phyloP scores from a whole-genome alignment of 2,113 vertebrate genomes.

The Phalacrocorax pelagicus region DNA sequence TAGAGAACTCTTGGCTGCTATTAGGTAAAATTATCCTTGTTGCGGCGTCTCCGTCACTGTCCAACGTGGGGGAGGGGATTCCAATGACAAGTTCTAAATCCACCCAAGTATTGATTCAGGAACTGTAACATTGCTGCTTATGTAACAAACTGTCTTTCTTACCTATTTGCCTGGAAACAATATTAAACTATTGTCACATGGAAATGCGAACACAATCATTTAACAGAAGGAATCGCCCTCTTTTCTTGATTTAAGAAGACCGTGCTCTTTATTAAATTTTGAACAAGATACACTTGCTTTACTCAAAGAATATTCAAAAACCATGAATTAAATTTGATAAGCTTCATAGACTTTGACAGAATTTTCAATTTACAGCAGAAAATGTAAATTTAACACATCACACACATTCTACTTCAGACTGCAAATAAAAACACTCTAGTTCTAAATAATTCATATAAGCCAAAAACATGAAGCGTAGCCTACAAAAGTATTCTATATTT shows the following conservation, averaged over 20 bases:
- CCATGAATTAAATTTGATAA: not conserved
- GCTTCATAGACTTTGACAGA: not conserved
- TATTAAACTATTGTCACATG: not conserved
- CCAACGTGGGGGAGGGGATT: not conserved
- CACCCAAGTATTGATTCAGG: not conserved
- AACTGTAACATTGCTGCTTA: not conserved
- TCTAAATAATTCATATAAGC: constrained; percentile 14
- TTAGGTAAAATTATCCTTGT: constrained; percentile 37
- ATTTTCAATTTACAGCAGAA: constrained; percentile 23
- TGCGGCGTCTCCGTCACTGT: not conserved
- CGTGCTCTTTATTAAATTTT: not conserved
- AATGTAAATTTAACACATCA: constrained; percentile 31
- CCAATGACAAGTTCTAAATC: constrained; percentile 2
- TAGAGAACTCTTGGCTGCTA: constrained; percentile 22
- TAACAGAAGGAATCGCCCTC: not conserved
- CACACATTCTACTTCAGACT: constrained; percentile 11
- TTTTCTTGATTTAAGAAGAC: not conserved
- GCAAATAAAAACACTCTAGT: constrained; percentile 20
- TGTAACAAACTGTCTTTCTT: not conserved
- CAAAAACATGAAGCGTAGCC: not conserved
- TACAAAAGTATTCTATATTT: constrained; percentile 9
- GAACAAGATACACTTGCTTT: not conserved
- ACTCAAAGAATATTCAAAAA: not conserved
- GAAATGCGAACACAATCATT: not conserved
- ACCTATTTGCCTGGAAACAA: not conserved